Base-by-base conservation (phyloP, 2,113 vertebrate species). In the Atherinomorus stipes region DNA sequence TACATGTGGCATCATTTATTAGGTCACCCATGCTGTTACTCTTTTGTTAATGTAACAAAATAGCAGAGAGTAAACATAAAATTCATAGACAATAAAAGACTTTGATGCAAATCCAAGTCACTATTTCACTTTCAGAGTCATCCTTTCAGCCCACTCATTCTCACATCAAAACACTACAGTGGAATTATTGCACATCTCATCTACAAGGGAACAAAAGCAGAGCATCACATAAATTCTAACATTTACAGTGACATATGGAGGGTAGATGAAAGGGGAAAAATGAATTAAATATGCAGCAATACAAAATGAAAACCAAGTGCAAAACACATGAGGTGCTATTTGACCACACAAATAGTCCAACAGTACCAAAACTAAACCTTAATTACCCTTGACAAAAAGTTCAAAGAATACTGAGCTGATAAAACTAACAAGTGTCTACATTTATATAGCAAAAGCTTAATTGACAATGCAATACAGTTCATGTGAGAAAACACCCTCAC, bases 1-100 rank as follows among this genome's bases (percentile, higher is more conserved):
- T 22, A 68, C 64, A 75, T 9, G 25, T 38, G 58, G 52, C 56
- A 50, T 73, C 63, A 38, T 25, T 47, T 66, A 65, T 68, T 45
- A 54, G 73, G 53, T 70, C 72, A 77, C 45, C 52, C 59, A 72
- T 38, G 63, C 68, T 34, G 58, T 58, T 40, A 65, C 28, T 83
- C 69, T 84, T 80, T 87, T 89, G 87, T 88, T 90, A 89, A 88
- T 86, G 75, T 90, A 90, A 90, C 85, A 88, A 90, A 83, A 76
- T 64, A 84, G 57, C 74, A 1, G 53, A 88, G 76, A 67, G 56
- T 59, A 47, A 47, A 70, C 25, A 49, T 54, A 2, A 44, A 44
- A 44, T 76, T 53, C 68, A 58, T 28, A 28, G 31, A 34, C 31
- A 34, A 5, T 28, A 28, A 28, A 63, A 80, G 19, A 19, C 40